Evolutionary conservation across 1,140 invertebrate genomes (phyloP).

Genomic region (Tigriopus japonicus): DNA sequence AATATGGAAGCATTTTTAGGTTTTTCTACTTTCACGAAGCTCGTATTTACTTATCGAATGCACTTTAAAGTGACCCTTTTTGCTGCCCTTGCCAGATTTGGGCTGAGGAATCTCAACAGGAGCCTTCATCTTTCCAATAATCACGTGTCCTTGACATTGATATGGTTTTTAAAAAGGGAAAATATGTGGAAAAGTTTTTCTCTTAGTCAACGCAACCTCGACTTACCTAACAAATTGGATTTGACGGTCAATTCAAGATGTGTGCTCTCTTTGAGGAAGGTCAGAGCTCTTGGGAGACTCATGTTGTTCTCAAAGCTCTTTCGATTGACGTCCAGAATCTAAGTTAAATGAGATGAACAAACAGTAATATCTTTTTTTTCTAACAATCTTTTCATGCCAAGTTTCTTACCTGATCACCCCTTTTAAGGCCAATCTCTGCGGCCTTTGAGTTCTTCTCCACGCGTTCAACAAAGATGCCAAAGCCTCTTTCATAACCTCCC

Average conservation of each 20-base stretch:
- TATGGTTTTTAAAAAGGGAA: no score
- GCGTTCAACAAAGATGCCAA: slow-evolving; percentile 85
- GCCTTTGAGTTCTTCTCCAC: slow-evolving; percentile 46
- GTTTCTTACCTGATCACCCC: slow-evolving; percentile 76
- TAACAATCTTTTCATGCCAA: background rate
- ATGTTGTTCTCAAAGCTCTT: slow-evolving; percentile 76
- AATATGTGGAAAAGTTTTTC: no score
- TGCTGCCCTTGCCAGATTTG: no score
- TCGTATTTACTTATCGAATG: no score
- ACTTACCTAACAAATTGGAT: slow-evolving; percentile 64
- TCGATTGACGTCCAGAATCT: slow-evolving; percentile 50
- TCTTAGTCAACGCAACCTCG: no score
- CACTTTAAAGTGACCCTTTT: no score
- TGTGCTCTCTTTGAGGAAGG: slow-evolving; percentile 76
- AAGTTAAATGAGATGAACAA: background rate
- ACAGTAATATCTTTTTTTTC: background rate
- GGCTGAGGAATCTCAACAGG: no score
- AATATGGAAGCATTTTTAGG: no score
- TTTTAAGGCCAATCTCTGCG: slow-evolving; percentile 83
- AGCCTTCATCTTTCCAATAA: no score
- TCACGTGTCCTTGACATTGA: no score
- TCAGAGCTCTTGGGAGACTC: slow-evolving; percentile 65
- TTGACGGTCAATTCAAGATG: slow-evolving; percentile 91
- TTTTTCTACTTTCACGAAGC: no score
- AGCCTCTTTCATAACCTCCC: slow-evolving; percentile 67